phyloP scores from a whole-genome alignment of 1,140 invertebrate genomes.

The Drosophila novamexicana region DNA sequence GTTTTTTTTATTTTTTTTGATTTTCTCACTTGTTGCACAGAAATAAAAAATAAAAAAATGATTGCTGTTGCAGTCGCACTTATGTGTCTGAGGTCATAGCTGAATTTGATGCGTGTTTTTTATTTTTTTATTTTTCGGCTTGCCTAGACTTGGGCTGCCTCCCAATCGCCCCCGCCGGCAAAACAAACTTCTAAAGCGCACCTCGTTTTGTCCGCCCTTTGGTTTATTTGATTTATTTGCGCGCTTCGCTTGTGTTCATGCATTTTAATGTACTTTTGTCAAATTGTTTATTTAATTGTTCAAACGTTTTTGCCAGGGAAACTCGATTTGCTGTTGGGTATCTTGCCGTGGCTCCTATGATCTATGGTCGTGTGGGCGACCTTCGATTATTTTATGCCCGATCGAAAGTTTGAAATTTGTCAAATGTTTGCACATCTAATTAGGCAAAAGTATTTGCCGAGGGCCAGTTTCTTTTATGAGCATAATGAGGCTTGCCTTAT shows the following conservation, averaged over 20 bases:
- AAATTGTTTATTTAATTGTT: conserved; percentile 43
- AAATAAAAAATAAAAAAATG: conserved; percentile 1
- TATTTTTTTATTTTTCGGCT: not conserved
- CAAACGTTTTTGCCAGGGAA: conserved; percentile 22
- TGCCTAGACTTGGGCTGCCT: not conserved
- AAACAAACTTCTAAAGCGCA: not conserved
- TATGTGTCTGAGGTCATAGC: conserved; percentile 31
- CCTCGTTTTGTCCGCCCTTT: conserved; percentile 11
- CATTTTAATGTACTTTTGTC: conserved; percentile 46
- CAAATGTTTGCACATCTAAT: conserved; percentile 43
- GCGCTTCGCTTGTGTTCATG: conserved; percentile 40
- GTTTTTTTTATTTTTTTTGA: not conserved
- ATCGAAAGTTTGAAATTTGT: conserved; percentile 22
- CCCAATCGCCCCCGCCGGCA: too few species aligned
- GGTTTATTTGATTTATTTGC: conserved; percentile 46
- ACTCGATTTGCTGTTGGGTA: conserved; percentile 6
- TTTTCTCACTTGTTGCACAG: conserved; percentile 38
- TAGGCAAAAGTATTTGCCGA: conserved; percentile 20
- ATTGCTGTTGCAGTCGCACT: conserved; percentile 21
- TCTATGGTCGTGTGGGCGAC: conserved; percentile 29
- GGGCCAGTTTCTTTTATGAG: not conserved
- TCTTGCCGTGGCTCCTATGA: conserved; percentile 5
- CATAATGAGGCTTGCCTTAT: conserved; percentile 6
- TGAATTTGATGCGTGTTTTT: conserved; percentile 3
- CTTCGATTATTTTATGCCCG: conserved; percentile 17